phyloP scores from a whole-genome alignment of 2,113 vertebrate genomes.

The Chauna torquata region DNA sequence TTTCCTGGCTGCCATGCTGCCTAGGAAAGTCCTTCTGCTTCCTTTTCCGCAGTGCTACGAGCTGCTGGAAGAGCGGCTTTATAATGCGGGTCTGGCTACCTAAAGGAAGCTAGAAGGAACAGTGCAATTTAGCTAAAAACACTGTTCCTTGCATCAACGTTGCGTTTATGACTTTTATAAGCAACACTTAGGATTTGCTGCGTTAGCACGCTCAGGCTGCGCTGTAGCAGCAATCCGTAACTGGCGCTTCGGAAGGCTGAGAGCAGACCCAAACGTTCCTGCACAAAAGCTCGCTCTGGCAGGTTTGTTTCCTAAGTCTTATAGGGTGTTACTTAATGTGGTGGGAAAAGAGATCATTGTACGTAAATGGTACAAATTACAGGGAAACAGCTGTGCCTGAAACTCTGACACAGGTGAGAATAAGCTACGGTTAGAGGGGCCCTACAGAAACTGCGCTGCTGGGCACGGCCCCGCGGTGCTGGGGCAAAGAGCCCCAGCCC shows the following conservation, averaged over 20 bases:
- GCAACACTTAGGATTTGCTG: background rate
- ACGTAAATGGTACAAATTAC: background rate
- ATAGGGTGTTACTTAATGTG: background rate
- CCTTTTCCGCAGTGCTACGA: background rate
- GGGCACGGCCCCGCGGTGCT: background rate
- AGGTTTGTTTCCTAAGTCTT: background rate
- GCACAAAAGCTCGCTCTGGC: background rate
- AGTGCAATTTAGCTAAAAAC: background rate
- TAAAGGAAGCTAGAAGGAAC: background rate
- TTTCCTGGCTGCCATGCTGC: background rate
- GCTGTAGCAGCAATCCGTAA: background rate
- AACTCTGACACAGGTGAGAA: background rate
- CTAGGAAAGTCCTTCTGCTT: background rate
- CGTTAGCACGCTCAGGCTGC: background rate
- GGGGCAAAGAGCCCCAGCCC: background rate
- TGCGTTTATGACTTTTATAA: background rate
- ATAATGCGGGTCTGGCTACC: background rate
- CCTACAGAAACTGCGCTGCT: fast-evolving
- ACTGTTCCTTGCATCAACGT: background rate
- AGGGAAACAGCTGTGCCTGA: background rate
- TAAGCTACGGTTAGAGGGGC: background rate
- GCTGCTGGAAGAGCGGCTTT: background rate
- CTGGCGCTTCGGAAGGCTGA: background rate
- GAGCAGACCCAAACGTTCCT: background rate
- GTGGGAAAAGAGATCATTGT: background rate